Evolutionary conservation across 2,797 vertebrate genomes (phyloP), one percentile per base, ranked within the genome.

Genomic region (Decapterus maruadsi): DNA sequence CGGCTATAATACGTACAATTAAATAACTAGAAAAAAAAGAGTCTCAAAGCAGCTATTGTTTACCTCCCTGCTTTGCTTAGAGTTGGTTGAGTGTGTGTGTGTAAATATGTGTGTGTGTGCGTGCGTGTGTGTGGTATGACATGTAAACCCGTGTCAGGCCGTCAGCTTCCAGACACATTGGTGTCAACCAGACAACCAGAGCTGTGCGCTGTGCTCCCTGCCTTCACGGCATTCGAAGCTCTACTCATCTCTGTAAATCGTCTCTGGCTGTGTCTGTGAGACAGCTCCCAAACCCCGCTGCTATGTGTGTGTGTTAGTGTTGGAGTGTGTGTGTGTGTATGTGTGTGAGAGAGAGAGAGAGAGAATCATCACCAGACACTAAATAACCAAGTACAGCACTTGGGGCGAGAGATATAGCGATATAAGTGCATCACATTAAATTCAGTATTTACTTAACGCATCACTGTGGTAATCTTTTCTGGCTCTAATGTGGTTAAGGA

Each of bases 401-500:
- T 48, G 77, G 71, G 80, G 80, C 78, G 72, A 85, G 82, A 81
- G 86, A 87, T 84, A 74, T 59, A 82, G 81, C 45, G 68, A 86
- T 84, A 88, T 72, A 84, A 89, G 83, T 86, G 80, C 79, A 77
- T 92, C 84, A 57, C 77, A 78, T 91, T 90, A 84, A 91, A 91
- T 84, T 69, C 73, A 31, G 81, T 88, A 83, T 93, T 91, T 90
- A 82, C 85, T 85, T 83, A 88, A 89, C 84, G 69, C 91, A 73
- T 87, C 65, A 77, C 87, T 48, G 77, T 78, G 80, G 89, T 92
- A 87, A 92, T 92, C 89, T 86, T 78, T 65, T 68, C 75, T 84
- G 86, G 78, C 88, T 91, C 78, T 90, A 90, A 93, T 90, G 88
- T 88, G 82, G 85, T 94, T 94, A 89, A 87, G 72, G 88, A 82